Percentiles rank a stretch among this genome's conserved stretches.
These are phyloP conservation scores for Marronus borbonicus DNA, from an alignment of 2,888 invertebrate genomes.

Conservation along the genomic window DNA sequence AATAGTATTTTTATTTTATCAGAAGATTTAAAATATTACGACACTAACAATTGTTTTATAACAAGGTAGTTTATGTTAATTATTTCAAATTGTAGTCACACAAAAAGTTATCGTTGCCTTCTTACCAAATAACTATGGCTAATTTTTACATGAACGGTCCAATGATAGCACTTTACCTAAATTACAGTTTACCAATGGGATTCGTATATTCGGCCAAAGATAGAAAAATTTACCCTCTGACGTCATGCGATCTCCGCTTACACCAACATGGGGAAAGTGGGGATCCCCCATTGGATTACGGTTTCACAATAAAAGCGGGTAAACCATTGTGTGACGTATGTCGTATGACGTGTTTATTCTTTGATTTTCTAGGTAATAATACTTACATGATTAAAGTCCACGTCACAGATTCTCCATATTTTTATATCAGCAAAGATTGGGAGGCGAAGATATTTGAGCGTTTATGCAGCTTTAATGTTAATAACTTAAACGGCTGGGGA, in stretches of 20 bases:
- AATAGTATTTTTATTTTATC: no score
- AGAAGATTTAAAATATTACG: no score
- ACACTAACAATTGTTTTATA: no score
- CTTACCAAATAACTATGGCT: no score
- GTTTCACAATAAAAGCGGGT: conserved; percentile 76
- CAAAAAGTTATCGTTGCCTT: no score
- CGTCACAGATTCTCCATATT: conserved; percentile 72
- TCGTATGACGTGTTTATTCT: background rate
- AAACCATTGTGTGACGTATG: conserved; percentile 54
- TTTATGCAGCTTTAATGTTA: conserved; percentile 74
- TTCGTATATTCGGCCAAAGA: conserved; percentile 73
- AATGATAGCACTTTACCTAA: background rate
- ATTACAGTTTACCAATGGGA: conserved; percentile 76
- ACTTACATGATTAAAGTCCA: conserved; percentile 73
- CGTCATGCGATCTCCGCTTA: conserved; percentile 73
- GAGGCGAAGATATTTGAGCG: conserved; percentile 76
- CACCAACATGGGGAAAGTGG: conserved; percentile 77
- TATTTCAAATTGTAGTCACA: no score
- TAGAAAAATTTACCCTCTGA: conserved; percentile 67
- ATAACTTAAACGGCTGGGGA: conserved; percentile 77
- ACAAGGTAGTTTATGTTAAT: no score
- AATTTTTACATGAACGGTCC: no score
- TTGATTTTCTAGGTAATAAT: conserved; percentile 69
- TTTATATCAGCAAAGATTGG: conserved; percentile 76
- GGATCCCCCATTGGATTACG: conserved; percentile 75